Base-by-base conservation (phyloP, 2,797 vertebrate species). In the Vultur gryphus region DNA sequence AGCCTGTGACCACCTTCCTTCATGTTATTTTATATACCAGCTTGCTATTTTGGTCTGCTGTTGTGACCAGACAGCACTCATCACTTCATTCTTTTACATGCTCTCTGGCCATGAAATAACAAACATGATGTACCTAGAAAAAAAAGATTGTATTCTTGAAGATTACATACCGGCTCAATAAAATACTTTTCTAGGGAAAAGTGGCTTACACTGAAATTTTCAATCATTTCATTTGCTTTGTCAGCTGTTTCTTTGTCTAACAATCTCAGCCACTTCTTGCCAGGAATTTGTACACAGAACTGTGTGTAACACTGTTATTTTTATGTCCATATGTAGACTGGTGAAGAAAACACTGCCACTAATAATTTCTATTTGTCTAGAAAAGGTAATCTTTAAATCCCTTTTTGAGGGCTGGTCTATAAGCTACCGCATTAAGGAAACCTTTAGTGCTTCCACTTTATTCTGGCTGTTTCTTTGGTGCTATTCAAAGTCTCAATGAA, bases 401-500 rank as follows among this genome's bases (percentile, higher is more conserved):
- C 12, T 73, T 91, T 92, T 84, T 75, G 82, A 64, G 24, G 24
- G 10, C 65, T 84, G 82, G 43, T 83, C 81, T 93, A 69, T 95
- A 93, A 92, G 79, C 84, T 93, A 71, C 92, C 89, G 84, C 90
- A 92, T 93, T 93, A 96, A 87, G 87, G 61, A 89, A 92, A 97
- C 80, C 84, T 91, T 93, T 64, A 91, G 76, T 69, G 57, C 78
- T 94, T 88, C 57, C 43, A 95, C 71, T 93, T 95, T 87, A 93
- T 96, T 95, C 94, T 95, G 65, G 33, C 65, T 92, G 70, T 72
- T 92, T 95, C 92, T 96, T 96, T 94, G 69, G 92, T 85, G 78
- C 94, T 94, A 93, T 97, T 97, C 94, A 96, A 81, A 87, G 58
- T 44, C 86, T 58, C 86, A 93, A 31, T 94, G 93, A 96, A 95